Conservation (phyloP, 2,797 vertebrate genomes). For the Mallotus villosus region DNA sequence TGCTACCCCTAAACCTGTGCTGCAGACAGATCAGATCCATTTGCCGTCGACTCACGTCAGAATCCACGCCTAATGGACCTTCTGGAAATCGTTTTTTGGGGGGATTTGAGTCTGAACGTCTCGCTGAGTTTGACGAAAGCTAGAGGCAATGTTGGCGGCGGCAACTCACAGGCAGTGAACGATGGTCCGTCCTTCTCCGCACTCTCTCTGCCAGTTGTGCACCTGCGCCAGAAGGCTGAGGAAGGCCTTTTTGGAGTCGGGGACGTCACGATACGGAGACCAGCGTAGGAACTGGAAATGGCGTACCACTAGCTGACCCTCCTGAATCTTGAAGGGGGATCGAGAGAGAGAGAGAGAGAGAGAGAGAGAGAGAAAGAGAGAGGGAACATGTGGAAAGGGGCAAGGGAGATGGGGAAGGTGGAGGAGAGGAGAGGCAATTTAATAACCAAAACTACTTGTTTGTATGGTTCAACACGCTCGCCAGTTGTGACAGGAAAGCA, state of each 20-base stretch:
- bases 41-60: no score
- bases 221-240: constrained; percentile 89
- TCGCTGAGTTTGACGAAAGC: no score
- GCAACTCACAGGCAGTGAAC: constrained; percentile 94
- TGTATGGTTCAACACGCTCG: background rate
- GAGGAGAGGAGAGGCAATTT: background rate
- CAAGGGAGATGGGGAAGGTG: background rate
- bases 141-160: constrained; percentile 49
- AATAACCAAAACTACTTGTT: background rate
- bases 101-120: no score
- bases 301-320: constrained; percentile 90
- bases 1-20: no score
- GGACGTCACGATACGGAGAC: constrained; percentile 92
- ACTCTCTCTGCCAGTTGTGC: constrained; percentile 93
- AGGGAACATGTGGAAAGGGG: background rate
- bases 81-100: no score
- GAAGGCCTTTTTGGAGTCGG: constrained; percentile 94
- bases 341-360: constrained; percentile 3
- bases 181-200: constrained; percentile 86
- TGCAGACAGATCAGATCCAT: no score
- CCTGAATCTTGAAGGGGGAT: constrained; percentile 79
- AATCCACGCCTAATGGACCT: no score
- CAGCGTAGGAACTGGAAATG: constrained; percentile 98
- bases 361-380: background rate
- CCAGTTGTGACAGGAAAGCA: background rate